phyloP scores from a whole-genome alignment of 2,113 vertebrate genomes.

The Cercocebus atys region DNA sequence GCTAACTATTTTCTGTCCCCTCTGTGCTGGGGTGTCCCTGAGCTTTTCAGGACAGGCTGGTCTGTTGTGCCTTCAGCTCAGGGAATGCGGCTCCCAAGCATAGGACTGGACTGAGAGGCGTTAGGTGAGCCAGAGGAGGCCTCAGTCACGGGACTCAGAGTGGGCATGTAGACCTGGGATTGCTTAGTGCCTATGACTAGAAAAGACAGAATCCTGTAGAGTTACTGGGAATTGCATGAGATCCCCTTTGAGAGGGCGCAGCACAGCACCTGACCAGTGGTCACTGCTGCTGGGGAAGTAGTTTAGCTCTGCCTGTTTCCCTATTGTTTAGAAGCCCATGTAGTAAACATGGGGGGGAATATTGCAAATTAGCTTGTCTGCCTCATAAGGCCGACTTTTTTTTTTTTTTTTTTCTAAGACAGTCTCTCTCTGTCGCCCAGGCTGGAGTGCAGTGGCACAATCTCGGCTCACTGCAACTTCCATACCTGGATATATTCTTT shows the following conservation, averaged over 20 bases:
- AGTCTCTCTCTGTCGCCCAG: no score
- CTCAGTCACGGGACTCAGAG: rapidly evolving
- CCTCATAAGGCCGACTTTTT: background rate
- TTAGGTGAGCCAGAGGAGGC: background rate
- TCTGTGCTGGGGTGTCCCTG: background rate
- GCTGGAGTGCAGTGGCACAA: no score
- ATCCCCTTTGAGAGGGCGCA: background rate
- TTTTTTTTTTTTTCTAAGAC: no score
- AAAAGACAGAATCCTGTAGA: background rate
- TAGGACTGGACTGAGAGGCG: background rate
- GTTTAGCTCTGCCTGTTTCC: background rate
- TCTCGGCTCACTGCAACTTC: no score
- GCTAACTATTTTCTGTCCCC: no score
- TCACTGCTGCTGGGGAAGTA: rapidly evolving
- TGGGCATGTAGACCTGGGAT: rapidly evolving
- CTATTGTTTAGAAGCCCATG: background rate
- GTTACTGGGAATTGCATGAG: background rate
- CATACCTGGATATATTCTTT: no score
- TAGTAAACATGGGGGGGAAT: background rate
- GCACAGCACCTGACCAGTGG: background rate
- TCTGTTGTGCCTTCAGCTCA: background rate
- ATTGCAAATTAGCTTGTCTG: background rate
- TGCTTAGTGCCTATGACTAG: background rate
- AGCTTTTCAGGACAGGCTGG: background rate
- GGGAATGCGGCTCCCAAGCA: rapidly evolving